phyloP scores from a whole-genome alignment of 2,113 vertebrate species.

The Paradisaea rubra region DNA sequence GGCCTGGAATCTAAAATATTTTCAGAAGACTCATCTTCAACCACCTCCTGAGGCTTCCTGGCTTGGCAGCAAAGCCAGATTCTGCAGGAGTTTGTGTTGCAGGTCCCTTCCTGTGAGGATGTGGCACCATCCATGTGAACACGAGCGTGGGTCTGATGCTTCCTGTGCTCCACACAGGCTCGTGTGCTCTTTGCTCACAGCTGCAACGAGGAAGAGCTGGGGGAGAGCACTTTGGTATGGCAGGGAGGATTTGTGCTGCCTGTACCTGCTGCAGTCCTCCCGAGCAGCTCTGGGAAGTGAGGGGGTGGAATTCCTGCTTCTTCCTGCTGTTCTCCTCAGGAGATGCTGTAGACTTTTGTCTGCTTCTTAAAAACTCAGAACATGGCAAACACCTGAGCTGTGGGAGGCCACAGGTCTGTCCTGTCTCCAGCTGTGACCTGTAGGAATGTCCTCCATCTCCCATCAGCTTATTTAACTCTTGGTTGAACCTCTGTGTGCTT shows the following conservation, averaged over 20 bases:
- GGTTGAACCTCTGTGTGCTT: neutral
- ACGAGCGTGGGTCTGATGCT: neutral
- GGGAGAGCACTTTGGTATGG: neutral
- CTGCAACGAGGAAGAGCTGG: neutral
- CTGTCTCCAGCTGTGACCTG: neutral
- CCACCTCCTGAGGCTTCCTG: neutral
- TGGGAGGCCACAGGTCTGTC: neutral
- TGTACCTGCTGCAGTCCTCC: neutral
- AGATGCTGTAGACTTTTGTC: neutral
- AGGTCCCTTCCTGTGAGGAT: neutral
- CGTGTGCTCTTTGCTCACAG: neutral
- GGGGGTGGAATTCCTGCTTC: neutral
- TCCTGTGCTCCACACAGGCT: neutral
- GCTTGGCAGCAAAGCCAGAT: neutral
- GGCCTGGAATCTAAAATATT: neutral
- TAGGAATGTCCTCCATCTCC: neutral
- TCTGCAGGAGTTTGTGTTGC: neutral
- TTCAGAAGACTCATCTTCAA: neutral
- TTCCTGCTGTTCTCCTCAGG: neutral
- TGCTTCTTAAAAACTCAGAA: neutral
- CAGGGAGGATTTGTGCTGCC: neutral
- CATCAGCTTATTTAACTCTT: neutral
- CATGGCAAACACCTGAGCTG: neutral
- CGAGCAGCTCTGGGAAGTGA: rapidly evolving
- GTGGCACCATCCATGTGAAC: neutral